Conservation (phyloP, 2,797 vertebrate species). For the Sitta carolinensis region DNA sequence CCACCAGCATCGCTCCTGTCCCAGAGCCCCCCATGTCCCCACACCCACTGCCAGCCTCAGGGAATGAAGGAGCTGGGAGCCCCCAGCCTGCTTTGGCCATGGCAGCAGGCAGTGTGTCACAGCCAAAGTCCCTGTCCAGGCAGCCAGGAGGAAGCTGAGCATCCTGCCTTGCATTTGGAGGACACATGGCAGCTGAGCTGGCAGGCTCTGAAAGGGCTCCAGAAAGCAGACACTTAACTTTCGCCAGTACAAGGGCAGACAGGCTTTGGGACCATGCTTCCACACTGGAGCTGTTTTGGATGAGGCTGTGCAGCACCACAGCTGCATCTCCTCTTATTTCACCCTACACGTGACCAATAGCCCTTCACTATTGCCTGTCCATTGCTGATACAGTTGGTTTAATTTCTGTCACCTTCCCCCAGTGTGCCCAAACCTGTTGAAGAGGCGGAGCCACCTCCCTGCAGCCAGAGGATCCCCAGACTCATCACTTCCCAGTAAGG, state of each 20-base stretch:
- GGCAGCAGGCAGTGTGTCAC: background rate
- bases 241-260: background rate
- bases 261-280: fast-evolving
- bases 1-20: background rate
- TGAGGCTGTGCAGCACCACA: background rate
- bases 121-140: background rate
- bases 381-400: fast-evolving
- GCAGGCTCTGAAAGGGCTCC: background rate
- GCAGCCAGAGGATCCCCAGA: fast-evolving
- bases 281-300: fast-evolving
- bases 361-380: background rate
- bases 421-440: background rate
- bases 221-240: background rate
- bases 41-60: fast-evolving
- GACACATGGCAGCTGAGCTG: background rate
- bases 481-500: background rate
- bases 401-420: background rate
- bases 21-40: background rate
- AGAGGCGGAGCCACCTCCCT: background rate
- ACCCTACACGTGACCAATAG: fast-evolving
- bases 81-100: background rate
- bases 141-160: background rate
- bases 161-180: background rate
- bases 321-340: fast-evolving
- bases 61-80: fast-evolving